These are phyloP conservation scores for Ophiodon elongatus DNA, from an alignment of 2,113 vertebrate species.

Conservation along the genomic window DNA sequence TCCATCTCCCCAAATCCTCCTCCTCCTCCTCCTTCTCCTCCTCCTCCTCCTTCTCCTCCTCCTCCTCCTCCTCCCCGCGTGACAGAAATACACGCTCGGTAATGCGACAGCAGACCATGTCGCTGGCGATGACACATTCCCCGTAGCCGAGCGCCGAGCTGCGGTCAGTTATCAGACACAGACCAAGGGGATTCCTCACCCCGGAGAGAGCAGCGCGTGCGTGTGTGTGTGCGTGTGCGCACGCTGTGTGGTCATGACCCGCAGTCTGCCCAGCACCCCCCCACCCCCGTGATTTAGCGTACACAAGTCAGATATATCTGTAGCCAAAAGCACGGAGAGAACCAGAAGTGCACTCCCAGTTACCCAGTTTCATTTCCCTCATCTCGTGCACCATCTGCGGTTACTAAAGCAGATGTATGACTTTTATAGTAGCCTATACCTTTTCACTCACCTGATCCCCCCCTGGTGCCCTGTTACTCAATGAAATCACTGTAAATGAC, in stretches of 20 bases:
- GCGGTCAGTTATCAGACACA: slow-evolving; percentile 76
- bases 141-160: slow-evolving; percentile 53
- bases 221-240: background rate
- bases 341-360: background rate
- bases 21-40: slow-evolving; percentile 4
- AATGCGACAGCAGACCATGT: slow-evolving; percentile 77
- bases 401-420: slow-evolving; percentile 60
- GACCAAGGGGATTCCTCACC: slow-evolving; percentile 75
- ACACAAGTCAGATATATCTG: slow-evolving; percentile 37
- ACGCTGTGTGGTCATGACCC: slow-evolving; percentile 41
- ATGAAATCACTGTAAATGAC: background rate
- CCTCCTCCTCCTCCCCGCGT: slow-evolving; percentile 31
- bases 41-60: slow-evolving; percentile 14
- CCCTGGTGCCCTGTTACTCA: background rate
- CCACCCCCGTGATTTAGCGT: slow-evolving; percentile 16
- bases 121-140: slow-evolving; percentile 73
- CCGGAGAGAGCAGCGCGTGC: background rate
- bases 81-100: slow-evolving; percentile 76
- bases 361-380: slow-evolving; percentile 24
- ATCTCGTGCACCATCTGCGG: slow-evolving; percentile 41
- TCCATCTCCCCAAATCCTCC: slow-evolving; percentile 11
- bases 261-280: slow-evolving; percentile 40
- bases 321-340: slow-evolving; percentile 9
- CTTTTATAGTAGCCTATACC: slow-evolving; percentile 47
- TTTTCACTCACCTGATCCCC: slow-evolving; percentile 51